Percentiles rank a stretch among this genome's conserved stretches.
These are phyloP conservation scores for Vulpes ferrilata DNA, from an alignment of 2,113 vertebrate species.

Conservation along the genomic window DNA sequence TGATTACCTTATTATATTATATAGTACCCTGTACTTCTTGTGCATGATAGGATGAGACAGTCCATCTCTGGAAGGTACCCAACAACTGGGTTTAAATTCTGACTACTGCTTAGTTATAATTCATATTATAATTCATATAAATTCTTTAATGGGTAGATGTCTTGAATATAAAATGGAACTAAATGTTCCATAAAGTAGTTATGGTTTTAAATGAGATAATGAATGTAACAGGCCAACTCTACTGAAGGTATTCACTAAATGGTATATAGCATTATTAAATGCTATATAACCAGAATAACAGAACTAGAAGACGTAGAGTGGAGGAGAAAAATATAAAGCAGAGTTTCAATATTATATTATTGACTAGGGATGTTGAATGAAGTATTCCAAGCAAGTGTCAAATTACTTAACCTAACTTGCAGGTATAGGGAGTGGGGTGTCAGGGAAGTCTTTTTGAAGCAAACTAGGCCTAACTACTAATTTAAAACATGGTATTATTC, in stretches of 20 bases:
- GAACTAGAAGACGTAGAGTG: neutral
- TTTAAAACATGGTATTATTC: neutral
- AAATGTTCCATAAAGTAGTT: neutral
- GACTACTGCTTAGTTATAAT: neutral
- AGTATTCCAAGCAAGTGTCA: neutral
- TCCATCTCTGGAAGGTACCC: neutral
- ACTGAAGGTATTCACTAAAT: neutral
- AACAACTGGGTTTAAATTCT: neutral
- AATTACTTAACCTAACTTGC: neutral
- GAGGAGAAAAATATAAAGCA: neutral
- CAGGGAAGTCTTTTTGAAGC: neutral
- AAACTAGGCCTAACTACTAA: conserved; percentile 3
- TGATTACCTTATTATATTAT: neutral
- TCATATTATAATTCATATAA: neutral
- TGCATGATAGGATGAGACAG: neutral
- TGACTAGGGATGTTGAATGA: neutral
- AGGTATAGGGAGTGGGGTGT: neutral
- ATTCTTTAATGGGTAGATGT: neutral
- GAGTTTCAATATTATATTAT: neutral
- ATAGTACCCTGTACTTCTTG: neutral
- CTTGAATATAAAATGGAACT: conserved; percentile 25
- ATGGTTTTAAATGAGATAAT: neutral
- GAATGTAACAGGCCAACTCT: neutral
- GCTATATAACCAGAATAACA: neutral
- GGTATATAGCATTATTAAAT: neutral